These are phyloP conservation scores for Seira ritae DNA, from an alignment of 2,888 invertebrate species.

Conservation along the genomic window DNA sequence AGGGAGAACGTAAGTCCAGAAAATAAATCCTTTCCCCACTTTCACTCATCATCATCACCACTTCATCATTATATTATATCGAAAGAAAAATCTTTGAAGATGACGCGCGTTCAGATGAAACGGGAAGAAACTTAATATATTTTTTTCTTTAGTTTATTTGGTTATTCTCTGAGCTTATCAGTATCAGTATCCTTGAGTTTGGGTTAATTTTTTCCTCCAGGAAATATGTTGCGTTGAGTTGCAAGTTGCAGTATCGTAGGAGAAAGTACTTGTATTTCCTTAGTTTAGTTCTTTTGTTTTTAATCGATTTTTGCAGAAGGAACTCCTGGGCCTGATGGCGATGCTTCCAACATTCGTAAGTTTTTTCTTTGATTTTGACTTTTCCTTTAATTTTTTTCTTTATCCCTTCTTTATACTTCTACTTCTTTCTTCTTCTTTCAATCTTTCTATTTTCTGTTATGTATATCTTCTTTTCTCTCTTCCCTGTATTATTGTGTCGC, in stretches of 20 bases:
- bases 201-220: too few species aligned
- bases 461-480: not conserved
- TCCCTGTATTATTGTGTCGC: slow-evolving; percentile 1
- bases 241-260: too few species aligned
- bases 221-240: too few species aligned
- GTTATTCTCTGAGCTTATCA: too few species aligned
- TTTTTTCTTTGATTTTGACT: slow-evolving; percentile 73
- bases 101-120: too few species aligned
- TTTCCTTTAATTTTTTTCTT: slow-evolving; percentile 41
- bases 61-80: not conserved
- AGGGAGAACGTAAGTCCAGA: slow-evolving; percentile 91
- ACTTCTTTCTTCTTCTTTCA: slow-evolving; percentile 20
- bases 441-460: too few species aligned
- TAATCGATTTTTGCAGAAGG: slow-evolving; percentile 69
- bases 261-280: too few species aligned
- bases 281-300: slow-evolving; percentile 55
- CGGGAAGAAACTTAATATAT: too few species aligned
- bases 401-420: slow-evolving; percentile 31
- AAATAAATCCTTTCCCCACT: too few species aligned
- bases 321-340: slow-evolving; percentile 76
- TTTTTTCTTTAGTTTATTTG: too few species aligned
- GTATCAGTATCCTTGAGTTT: too few species aligned
- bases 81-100: not conserved
- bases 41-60: too few species aligned
- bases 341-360: slow-evolving; percentile 78